phyloP scores from a whole-genome alignment of 2,113 vertebrate species.

The Halcyon senegalensis region DNA sequence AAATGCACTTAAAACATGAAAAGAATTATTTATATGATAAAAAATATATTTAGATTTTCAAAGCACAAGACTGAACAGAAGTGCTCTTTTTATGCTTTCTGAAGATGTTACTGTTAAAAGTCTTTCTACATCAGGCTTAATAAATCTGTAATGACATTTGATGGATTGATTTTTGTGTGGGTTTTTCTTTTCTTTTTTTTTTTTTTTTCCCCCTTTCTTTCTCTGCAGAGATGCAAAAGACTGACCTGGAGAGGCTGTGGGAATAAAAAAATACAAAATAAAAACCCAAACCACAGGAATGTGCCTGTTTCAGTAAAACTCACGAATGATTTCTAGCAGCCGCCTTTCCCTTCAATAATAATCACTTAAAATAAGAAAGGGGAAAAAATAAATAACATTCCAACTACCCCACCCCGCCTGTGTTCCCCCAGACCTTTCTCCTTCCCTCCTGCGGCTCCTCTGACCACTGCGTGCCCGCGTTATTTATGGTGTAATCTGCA shows the following conservation, averaged over 20 bases:
- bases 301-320: not conserved
- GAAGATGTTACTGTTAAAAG: constrained; percentile 84
- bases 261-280: not conserved
- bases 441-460: not conserved
- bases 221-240: not conserved
- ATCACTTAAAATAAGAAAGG: not conserved
- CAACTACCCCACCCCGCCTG: not conserved
- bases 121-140: constrained; percentile 88
- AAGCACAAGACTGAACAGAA: constrained; percentile 85
- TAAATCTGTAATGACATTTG: constrained; percentile 88
- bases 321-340: not conserved
- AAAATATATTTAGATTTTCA: constrained; percentile 90
- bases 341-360: not conserved
- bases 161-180: constrained; percentile 81
- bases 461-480: constrained; percentile 22
- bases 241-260: constrained; percentile 18
- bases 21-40: constrained; percentile 89
- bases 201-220: not conserved
- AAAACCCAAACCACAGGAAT: not conserved
- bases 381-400: not conserved
- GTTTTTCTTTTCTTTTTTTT: constrained; percentile 25
- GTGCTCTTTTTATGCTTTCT: constrained; percentile 85
- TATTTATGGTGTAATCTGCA: constrained; percentile 52
- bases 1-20: constrained; percentile 86
- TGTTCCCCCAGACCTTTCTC: not conserved